Percentiles rank a stretch among this genome's conserved stretches.
phyloP scores from a whole-genome alignment of 2,113 vertebrate species.

The Alouatta palliata region DNA sequence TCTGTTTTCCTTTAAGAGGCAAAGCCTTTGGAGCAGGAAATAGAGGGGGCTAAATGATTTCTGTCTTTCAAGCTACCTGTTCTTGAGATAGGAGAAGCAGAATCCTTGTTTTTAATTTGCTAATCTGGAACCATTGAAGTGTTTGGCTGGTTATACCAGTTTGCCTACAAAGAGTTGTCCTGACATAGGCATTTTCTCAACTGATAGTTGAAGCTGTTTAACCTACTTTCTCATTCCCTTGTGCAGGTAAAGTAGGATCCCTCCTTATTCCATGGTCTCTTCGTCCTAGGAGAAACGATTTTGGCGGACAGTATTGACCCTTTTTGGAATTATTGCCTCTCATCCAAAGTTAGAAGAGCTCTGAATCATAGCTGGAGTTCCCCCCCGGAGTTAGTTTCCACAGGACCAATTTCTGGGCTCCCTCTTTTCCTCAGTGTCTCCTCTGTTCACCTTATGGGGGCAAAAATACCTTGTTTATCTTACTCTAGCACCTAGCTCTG shows the following conservation, averaged over 20 bases:
- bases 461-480: not conserved
- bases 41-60: not conserved
- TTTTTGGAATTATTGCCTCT: not conserved
- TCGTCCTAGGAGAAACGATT: not conserved
- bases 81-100: not conserved
- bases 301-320: not conserved
- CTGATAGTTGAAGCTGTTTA: conserved; percentile 76
- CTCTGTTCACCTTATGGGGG: not conserved
- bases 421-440: not conserved
- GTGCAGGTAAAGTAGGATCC: conserved; percentile 12
- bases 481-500: not conserved
- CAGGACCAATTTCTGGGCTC: not conserved
- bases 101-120: conserved; percentile 42
- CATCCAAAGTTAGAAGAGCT: not conserved
- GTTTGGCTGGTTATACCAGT: conserved; percentile 74
- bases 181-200: conserved; percentile 78
- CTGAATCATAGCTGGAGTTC: not conserved
- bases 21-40: not conserved
- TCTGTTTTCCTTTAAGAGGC: conserved; percentile 15
- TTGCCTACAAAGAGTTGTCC: conserved; percentile 71
- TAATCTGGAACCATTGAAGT: conserved; percentile 37
- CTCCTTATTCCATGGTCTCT: not conserved
- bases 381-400: not conserved
- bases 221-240: conserved; percentile 59
- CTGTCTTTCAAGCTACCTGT: not conserved